Conservation (phyloP, 2,113 vertebrate species). For the Taurulus bubalis region DNA sequence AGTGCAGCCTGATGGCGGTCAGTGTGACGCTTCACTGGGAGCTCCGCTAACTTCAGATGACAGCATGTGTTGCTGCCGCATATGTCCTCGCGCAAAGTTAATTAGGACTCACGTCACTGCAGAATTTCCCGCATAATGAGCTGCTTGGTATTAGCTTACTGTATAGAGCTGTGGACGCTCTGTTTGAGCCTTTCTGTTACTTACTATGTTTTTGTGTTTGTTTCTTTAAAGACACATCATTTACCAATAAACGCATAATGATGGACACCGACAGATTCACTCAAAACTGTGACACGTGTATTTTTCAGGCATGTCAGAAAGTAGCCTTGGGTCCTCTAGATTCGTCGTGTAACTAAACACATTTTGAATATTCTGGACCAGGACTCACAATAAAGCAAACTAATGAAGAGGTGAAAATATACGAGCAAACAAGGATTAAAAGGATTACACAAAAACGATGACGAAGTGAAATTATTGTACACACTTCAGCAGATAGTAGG, state of each 20-base stretch:
- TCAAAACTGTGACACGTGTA: conserved; percentile 7
- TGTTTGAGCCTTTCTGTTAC: not conserved
- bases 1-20: conserved; percentile 28
- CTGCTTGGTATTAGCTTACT: not conserved
- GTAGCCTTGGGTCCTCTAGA: not conserved
- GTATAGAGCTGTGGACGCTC: not conserved
- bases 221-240: not conserved
- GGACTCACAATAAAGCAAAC: not conserved
- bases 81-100: conserved; percentile 53
- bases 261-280: not conserved
- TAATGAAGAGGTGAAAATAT: not conserved
- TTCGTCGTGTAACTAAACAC: not conserved
- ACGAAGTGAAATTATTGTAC: not conserved
- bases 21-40: conserved; percentile 33
- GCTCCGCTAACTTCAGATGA: conserved; percentile 55
- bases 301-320: not conserved
- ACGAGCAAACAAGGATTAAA: not conserved
- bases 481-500: not conserved
- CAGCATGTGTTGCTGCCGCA: conserved; percentile 38
- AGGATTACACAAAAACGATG: not conserved
- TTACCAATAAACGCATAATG: not conserved
- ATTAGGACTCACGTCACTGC: conserved; percentile 55
- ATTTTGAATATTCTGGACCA: not conserved
- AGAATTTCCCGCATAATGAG: conserved; percentile 36
- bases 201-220: not conserved